Evolutionary conservation across 2,113 vertebrate genomes (phyloP), one percentile per base, ranked within the genome.

Genomic region (Neoarius graeffei): DNA sequence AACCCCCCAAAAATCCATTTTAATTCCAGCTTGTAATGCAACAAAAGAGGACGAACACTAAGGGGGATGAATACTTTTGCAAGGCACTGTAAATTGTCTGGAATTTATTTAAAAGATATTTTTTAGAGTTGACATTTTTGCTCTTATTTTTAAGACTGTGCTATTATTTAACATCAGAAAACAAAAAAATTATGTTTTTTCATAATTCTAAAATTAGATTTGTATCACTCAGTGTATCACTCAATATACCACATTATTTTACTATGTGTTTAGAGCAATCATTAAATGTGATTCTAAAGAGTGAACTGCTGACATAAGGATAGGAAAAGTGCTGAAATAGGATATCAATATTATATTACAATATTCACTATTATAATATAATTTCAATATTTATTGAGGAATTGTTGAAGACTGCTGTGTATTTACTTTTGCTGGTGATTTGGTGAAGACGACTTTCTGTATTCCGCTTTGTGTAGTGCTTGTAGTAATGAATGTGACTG

Each of bases 401-500:
- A 10, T 20, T 48, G 19, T 74, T 42, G 23, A 19, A 35, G 30
- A 35, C 5, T 56, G 66, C 6, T 87, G 52, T 60, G 85, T 48
- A 89, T 93, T 69, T 96, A 99, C 98, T 96, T 94, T 96, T 87
- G 97, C 95, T 81, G 59, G 94, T 90, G 96, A 89, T 57, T 94
- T 92, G 87, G 92, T 92, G 94, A 99, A 99, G 81, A 90, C 94
- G 84, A 96, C 97, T 14, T 95, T 95, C 92, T 99, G 98, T 67
- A 91, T 97, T 90, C 95, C 97, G 88, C 96, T 97, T 7, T 89
- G 77, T 73, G 94, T 85, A 35, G 93, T 62, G 76, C 97, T 98
- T 85, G 98, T 98, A 30, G 98, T 98, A 85, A 97, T 97, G 93
- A 99, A 99, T 71, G 91, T 94, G 23, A 99, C 92, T 0, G 95